Evolutionary conservation across 37 sponge, comb jelly and placozoan species (phyloP).

Genomic region (Diacarnus erythraeanus): DNA sequence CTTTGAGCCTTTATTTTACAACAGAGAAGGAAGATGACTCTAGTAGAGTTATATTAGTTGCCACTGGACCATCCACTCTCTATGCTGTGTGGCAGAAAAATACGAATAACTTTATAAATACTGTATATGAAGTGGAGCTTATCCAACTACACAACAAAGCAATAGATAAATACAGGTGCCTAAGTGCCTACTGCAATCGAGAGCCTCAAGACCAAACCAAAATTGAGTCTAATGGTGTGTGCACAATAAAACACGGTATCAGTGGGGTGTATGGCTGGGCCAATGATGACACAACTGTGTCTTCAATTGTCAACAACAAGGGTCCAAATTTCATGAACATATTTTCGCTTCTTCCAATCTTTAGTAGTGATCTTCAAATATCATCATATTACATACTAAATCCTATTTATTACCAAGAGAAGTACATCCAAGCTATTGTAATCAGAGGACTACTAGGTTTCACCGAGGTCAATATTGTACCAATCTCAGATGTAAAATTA

Average conservation of each 20-base stretch:
- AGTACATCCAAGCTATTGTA: background rate
- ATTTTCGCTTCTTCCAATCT: background rate
- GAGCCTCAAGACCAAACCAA: background rate
- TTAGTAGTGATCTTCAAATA: background rate
- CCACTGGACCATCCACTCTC: background rate
- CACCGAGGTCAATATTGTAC: background rate
- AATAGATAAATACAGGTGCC: background rate
- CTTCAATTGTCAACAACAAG: background rate
- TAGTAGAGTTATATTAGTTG: background rate
- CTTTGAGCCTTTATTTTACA: background rate
- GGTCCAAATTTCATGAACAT: background rate
- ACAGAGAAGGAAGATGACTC: background rate
- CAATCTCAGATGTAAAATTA: background rate
- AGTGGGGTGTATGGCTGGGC: background rate
- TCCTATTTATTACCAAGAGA: background rate
- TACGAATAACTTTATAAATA: too few relatives aligned
- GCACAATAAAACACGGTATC: background rate
- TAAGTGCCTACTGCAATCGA: background rate
- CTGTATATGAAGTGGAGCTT: background rate
- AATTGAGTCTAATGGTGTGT: background rate
- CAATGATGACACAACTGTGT: background rate
- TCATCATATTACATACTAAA: background rate
- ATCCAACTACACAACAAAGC: background rate
- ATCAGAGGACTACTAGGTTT: background rate
- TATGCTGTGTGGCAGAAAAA: background rate